Evolutionary conservation across 2,797 vertebrate species (phyloP).

Genomic region (Craterocephalus amniculus): DNA sequence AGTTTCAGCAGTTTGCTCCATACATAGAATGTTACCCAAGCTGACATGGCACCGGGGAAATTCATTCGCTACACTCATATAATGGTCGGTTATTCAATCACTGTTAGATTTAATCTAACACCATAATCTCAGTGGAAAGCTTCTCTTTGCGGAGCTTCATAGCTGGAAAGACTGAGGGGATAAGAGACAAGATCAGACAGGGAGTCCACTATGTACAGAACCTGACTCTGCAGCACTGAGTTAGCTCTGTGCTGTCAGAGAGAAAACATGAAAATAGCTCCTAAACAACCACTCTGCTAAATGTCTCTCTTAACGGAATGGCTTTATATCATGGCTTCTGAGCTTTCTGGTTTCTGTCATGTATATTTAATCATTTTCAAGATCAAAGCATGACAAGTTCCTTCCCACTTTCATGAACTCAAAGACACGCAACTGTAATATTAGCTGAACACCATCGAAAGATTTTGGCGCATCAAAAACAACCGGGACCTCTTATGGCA

Average conservation of each 20-base stretch:
- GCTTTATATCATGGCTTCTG: conserved; percentile 47
- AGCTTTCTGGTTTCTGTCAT: conserved; percentile 57
- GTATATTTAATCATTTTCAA: conserved; percentile 64
- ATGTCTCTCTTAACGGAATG: conserved; percentile 35
- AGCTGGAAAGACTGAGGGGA: conserved; percentile 52
- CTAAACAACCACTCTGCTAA: conserved; percentile 49
- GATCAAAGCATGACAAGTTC: conserved; percentile 61
- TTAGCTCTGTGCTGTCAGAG: conserved; percentile 49
- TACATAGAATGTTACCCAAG: conserved; percentile 49
- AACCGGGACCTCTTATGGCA: conserved; percentile 49
- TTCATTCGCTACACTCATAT: conserved; percentile 73
- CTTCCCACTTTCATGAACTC: conserved; percentile 39
- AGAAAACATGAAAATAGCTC: conserved; percentile 48
- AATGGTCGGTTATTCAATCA: conserved; percentile 75
- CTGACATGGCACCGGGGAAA: conserved; percentile 72
- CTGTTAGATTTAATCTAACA: conserved; percentile 73
- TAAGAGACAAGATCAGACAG: conserved; percentile 47
- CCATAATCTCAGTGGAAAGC: conserved; percentile 57
- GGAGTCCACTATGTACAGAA: conserved; percentile 32
- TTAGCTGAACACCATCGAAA: conserved; percentile 25
- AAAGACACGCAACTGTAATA: conserved; percentile 41
- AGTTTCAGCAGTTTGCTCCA: conserved; percentile 33
- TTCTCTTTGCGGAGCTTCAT: conserved; percentile 47
- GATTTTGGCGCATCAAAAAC: conserved; percentile 25
- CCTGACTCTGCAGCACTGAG: conserved; percentile 21